Evolutionary conservation across 2,888 invertebrate genomes (phyloP), one percentile per base, ranked within the genome.

Genomic region (Agrotis exclamationis): DNA sequence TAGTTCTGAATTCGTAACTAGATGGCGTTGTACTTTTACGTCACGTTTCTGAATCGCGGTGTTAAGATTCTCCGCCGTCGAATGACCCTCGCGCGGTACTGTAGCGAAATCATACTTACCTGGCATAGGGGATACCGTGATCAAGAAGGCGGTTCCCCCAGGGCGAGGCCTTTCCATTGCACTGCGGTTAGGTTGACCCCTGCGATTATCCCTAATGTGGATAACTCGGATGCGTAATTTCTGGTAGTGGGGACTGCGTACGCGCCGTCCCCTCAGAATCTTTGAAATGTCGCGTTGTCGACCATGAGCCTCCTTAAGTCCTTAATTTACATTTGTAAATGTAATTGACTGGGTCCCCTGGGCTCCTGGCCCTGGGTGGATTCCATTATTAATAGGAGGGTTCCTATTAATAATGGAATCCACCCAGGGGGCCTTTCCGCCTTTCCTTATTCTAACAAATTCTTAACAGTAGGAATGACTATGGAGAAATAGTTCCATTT

Each of bases 221-320:
- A 68, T 73, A 73, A 73, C 73, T 77, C 73, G 77, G 73, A 73
- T 70, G 73, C 77, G 73, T 77, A 22, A 74, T 80, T 80, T 80
- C 68, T 80, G 80, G 39, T 76, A 80, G 68, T 77, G 81, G 76
- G 76, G 68, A 77, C 67, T 76, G 76, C 82, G 77, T 78, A 53
- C 82, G 71, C 76, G 84, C 76, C 62, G 76, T 71, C 67, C 80
- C 76, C 56, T 63, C 39, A 70, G 22, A 57, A 51, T 28, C 4
- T 4, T 5, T 28, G n/a, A n/a, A n/a, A n/a, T n/a, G n/a, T n/a
- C n/a, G n/a, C n/a, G n/a, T n/a, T n/a, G n/a, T n/a, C n/a, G n/a
- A n/a, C n/a, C n/a, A n/a, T n/a, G n/a, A n/a, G n/a, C n/a, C n/a
- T n/a, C n/a, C n/a, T n/a, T n/a, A n/a, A n/a, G n/a, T n/a, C n/a